These are phyloP conservation scores for Corythornis vintsioides DNA, from an alignment of 2,113 vertebrate genomes.

Conservation along the genomic window DNA sequence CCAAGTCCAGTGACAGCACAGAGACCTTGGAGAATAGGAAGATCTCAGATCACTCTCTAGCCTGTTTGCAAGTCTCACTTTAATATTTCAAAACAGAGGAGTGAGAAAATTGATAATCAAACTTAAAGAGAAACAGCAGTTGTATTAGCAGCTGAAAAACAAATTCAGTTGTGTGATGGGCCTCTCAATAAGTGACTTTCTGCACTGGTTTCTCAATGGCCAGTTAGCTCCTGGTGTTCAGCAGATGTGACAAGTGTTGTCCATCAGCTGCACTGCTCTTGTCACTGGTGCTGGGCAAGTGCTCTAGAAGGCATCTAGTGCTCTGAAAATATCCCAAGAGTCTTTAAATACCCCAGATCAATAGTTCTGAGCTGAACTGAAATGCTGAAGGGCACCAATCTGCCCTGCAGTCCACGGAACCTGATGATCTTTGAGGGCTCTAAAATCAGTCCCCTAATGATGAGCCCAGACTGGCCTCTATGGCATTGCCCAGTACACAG, in stretches of 20 bases:
- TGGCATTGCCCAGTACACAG: neutral
- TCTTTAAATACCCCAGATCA: neutral
- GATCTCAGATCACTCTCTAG: neutral
- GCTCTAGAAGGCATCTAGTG: neutral
- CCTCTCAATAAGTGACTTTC: neutral
- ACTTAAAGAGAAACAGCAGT: neutral
- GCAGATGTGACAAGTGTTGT: fast-evolving
- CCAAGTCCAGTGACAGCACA: neutral
- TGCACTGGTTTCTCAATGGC: neutral
- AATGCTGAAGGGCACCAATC: neutral
- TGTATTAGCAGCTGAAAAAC: neutral
- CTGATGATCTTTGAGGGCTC: neutral
- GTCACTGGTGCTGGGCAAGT: neutral
- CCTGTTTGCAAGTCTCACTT: neutral
- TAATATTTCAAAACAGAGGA: neutral
- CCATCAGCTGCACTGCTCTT: neutral
- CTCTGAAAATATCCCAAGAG: neutral
- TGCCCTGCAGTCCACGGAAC: neutral
- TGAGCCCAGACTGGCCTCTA: neutral
- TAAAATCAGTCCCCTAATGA: neutral
- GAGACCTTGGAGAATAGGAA: neutral
- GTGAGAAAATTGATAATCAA: neutral
- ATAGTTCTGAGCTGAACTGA: neutral
- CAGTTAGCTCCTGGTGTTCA: neutral
- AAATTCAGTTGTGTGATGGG: neutral